Conservation (phyloP, 2,113 vertebrate species). For the Gracilinanus agilis region DNA sequence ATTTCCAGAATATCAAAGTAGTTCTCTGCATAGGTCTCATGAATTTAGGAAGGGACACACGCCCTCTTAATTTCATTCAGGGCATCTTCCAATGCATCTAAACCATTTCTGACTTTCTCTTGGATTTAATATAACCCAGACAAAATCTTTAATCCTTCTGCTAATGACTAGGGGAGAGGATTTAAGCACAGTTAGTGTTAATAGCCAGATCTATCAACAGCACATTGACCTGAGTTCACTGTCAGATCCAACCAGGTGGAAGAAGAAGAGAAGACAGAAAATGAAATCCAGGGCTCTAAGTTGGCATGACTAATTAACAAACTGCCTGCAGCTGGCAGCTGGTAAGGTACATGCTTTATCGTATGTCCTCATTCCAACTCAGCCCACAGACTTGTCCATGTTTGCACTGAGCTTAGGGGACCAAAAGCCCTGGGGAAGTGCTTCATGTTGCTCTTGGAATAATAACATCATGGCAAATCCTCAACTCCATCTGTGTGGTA, state of each 20-base stretch:
- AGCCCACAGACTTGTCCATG: conserved; percentile 5
- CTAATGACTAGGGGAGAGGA: background rate
- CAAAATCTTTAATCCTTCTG: background rate
- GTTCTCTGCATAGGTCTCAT: background rate
- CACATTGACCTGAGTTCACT: background rate
- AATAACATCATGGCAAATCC: background rate
- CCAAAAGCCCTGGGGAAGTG: background rate
- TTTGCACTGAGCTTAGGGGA: conserved; percentile 1
- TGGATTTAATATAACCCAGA: background rate
- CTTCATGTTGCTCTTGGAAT: background rate
- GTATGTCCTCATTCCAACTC: background rate
- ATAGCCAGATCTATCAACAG: background rate
- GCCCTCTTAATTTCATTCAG: background rate
- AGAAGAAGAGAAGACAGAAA: background rate
- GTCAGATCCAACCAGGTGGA: background rate
- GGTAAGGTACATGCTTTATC: background rate
- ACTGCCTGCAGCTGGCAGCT: background rate
- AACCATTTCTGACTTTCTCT: background rate
- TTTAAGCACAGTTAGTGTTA: background rate
- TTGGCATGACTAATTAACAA: background rate
- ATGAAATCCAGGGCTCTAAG: conserved; percentile 4
- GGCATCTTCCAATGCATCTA: background rate
- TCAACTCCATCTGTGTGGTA: background rate
- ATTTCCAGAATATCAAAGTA: background rate
- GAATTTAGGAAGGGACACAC: background rate